Conservation (phyloP, 2,797 vertebrate genomes). For the Artibeus lituratus region DNA sequence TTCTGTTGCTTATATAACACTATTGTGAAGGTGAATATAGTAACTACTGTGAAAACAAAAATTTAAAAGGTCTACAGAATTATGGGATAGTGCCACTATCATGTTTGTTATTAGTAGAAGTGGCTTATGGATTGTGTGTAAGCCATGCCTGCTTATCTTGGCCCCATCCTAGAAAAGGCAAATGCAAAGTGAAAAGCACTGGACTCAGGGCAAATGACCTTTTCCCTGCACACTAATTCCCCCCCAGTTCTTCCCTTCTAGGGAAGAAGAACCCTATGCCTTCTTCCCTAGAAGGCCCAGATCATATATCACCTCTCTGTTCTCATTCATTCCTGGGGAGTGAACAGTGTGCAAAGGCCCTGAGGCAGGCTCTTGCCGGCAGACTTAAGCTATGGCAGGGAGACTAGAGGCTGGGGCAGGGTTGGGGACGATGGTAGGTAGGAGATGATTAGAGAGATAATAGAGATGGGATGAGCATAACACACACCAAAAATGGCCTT, state of each 20-base stretch:
- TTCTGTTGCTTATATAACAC: not conserved
- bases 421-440: not conserved
- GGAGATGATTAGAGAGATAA: not conserved
- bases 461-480: too few relatives aligned
- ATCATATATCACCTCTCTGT: not conserved
- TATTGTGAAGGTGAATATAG: not conserved
- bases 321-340: not conserved
- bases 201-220: not conserved
- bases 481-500: not conserved
- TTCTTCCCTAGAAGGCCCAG: not conserved
- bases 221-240: too few relatives aligned
- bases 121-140: not conserved
- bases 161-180: not conserved
- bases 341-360: not conserved
- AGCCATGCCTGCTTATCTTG: accelerated
- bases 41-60: not conserved
- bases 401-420: not conserved
- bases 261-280: too few relatives aligned
- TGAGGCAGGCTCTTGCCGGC: not conserved
- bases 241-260: too few relatives aligned
- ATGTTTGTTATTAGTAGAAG: not conserved
- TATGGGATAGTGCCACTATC: not conserved
- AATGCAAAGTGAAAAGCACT: not conserved
- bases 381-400: not conserved
- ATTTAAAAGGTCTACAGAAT: not conserved